These are phyloP conservation scores for Ursus arctos DNA, from an alignment of 2,113 vertebrate species.

Conservation along the genomic window DNA sequence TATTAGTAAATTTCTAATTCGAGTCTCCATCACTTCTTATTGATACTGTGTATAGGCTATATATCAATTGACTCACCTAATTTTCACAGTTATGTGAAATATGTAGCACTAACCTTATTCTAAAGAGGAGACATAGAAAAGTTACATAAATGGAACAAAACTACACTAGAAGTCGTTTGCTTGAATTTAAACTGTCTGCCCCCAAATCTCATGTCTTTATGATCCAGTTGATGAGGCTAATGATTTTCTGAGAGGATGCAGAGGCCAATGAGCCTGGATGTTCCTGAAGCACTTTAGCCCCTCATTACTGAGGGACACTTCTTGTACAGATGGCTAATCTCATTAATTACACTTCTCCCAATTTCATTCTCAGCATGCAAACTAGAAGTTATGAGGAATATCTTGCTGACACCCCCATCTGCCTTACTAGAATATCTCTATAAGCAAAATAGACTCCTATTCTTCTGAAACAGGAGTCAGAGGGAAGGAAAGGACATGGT, in stretches of 20 bases:
- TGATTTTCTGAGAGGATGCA: not conserved
- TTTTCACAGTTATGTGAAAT: not conserved
- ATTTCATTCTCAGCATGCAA: conserved; percentile 58
- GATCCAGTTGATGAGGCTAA: not conserved
- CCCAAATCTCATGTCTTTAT: conserved; percentile 13
- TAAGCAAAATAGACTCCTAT: not conserved
- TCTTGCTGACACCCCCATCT: conserved; percentile 37
- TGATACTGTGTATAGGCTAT: not conserved
- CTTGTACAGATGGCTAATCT: conserved; percentile 64
- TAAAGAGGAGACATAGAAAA: not conserved
- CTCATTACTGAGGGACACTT: conserved; percentile 32
- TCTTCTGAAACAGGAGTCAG: not conserved
- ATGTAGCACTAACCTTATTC: not conserved
- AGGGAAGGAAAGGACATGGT: not conserved
- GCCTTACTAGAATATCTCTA: not conserved
- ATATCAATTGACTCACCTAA: not conserved
- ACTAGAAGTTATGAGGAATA: conserved; percentile 17
- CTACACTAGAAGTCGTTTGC: not conserved
- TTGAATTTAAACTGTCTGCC: conserved; percentile 23
- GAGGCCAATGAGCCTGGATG: not conserved
- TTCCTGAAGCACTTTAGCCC: conserved; percentile 31
- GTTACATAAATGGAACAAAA: not conserved
- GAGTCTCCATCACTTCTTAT: not conserved
- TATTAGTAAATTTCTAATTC: not conserved
- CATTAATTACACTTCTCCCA: conserved; percentile 71